Evolutionary conservation across 1,140 invertebrate species (phyloP).

Genomic region (Euborellia annulipes): DNA sequence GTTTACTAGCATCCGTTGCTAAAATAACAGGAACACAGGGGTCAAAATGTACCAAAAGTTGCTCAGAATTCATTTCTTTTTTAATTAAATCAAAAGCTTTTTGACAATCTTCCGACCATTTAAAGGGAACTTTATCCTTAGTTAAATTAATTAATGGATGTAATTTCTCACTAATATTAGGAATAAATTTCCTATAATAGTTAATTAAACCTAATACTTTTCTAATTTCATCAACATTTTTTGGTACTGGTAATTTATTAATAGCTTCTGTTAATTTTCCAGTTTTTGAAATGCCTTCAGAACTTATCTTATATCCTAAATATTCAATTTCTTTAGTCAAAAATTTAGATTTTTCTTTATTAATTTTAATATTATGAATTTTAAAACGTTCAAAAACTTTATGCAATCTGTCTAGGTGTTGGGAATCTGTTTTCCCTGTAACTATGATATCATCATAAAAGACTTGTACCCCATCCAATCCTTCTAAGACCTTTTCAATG

Average conservation of each 20-base stretch:
- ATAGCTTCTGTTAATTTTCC: slow-evolving; percentile 24
- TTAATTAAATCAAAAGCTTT: slow-evolving; percentile 19
- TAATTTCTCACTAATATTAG: slow-evolving; percentile 15
- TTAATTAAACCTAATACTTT: slow-evolving; percentile 26
- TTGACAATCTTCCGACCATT: slow-evolving; percentile 16
- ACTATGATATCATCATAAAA: slow-evolving; percentile 26
- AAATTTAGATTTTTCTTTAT: slow-evolving; percentile 19
- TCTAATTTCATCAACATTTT: slow-evolving; percentile 20
- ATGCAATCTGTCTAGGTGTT: slow-evolving; percentile 16
- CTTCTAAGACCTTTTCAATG: slow-evolving; percentile 23
- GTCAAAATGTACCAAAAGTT: slow-evolving; percentile 26
- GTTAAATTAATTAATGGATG: slow-evolving; percentile 20
- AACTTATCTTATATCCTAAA: slow-evolving; percentile 21
- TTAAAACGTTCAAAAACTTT: slow-evolving; percentile 14
- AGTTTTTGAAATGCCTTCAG: slow-evolving; percentile 18
- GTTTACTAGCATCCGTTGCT: slow-evolving; percentile 23
- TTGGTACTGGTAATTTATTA: slow-evolving; percentile 19
- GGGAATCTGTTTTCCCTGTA: slow-evolving; percentile 13
- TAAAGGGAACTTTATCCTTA: slow-evolving; percentile 10
- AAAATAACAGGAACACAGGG: slow-evolving; percentile 32
- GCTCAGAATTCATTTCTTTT: too few species aligned
- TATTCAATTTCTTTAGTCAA: slow-evolving; percentile 18
- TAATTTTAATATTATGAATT: slow-evolving; percentile 12
- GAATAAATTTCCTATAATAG: slow-evolving; percentile 26
- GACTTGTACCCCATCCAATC: slow-evolving; percentile 11